A percentile compares a stretch with the other conserved stretches of the same genome.
Evolutionary conservation across 2,888 invertebrate species (phyloP).

Genomic region (Ommatoiulus sabulosus): DNA sequence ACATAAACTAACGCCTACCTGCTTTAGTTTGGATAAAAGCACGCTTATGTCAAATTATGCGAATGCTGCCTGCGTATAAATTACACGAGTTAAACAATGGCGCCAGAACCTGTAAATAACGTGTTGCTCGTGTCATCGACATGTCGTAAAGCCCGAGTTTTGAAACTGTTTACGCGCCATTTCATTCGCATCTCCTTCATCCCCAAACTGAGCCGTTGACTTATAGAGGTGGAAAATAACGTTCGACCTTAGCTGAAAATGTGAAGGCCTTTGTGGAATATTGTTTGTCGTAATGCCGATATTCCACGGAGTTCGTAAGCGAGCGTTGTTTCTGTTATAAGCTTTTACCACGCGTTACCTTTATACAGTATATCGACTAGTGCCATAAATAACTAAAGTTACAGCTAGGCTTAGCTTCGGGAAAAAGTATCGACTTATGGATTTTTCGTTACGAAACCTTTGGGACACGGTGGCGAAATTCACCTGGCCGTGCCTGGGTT

Average conservation of each 20-base stretch:
- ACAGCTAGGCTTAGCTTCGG: not conserved
- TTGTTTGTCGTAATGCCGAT: too few species aligned
- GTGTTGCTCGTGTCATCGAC: not conserved
- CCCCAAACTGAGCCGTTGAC: too few species aligned
- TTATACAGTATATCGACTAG: not conserved
- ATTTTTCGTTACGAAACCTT: conserved; percentile 18
- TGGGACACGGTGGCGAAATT: not conserved
- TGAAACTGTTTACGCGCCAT: not conserved
- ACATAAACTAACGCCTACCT: too few species aligned
- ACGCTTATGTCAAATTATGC: too few species aligned
- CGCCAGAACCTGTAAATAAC: not conserved
- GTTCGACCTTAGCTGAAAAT: too few species aligned
- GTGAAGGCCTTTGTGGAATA: too few species aligned
- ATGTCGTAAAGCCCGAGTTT: not conserved
- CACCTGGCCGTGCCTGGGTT: not conserved
- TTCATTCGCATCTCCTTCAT: too few species aligned
- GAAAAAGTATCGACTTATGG: not conserved
- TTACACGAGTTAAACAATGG: too few species aligned
- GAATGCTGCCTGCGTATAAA: too few species aligned
- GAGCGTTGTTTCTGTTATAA: not conserved
- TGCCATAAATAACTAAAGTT: not conserved
- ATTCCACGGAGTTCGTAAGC: not conserved
- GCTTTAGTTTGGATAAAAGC: too few species aligned
- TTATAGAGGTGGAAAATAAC: too few species aligned
- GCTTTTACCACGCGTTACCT: not conserved